Conservation (phyloP, 1,140 invertebrate genomes). For the Hirudo medicinalis region DNA sequence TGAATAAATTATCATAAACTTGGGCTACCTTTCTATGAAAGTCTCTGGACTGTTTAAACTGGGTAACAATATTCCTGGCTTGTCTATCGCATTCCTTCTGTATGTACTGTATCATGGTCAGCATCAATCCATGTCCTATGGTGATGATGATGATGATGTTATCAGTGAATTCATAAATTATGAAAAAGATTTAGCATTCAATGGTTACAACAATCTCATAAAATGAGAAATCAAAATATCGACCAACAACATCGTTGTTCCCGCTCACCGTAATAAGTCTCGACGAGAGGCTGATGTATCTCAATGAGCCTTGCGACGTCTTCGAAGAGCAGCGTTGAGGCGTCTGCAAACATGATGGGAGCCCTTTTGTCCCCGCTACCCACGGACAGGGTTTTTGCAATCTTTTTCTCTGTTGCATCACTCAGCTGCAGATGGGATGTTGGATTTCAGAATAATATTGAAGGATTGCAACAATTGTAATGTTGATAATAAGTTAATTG, state of each 20-base stretch:
- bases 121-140: constrained; percentile 55
- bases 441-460: neutral
- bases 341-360: constrained; percentile 37
- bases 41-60: constrained; percentile 62
- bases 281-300: constrained; percentile 78
- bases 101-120: constrained; percentile 56
- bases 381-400: constrained; percentile 41
- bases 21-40: constrained; percentile 53
- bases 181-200: neutral
- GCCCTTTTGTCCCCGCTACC: constrained; percentile 32
- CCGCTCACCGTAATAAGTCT: constrained; percentile 71
- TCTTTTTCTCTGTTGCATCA: constrained; percentile 58
- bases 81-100: constrained; percentile 77
- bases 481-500: neutral
- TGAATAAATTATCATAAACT: constrained; percentile 35
- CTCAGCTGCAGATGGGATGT: constrained; percentile 44
- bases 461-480: neutral
- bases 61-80: constrained; percentile 51
- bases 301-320: constrained; percentile 71
- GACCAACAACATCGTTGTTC: neutral
- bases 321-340: constrained; percentile 57
- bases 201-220: neutral
- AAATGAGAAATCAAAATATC: no score
- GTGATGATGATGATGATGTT: neutral
- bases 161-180: neutral